Percentiles rank a stretch among this genome's conserved stretches.
These are phyloP conservation scores for Corythaixoides concolor DNA, from an alignment of 2,113 vertebrate species.

Conservation along the genomic window DNA sequence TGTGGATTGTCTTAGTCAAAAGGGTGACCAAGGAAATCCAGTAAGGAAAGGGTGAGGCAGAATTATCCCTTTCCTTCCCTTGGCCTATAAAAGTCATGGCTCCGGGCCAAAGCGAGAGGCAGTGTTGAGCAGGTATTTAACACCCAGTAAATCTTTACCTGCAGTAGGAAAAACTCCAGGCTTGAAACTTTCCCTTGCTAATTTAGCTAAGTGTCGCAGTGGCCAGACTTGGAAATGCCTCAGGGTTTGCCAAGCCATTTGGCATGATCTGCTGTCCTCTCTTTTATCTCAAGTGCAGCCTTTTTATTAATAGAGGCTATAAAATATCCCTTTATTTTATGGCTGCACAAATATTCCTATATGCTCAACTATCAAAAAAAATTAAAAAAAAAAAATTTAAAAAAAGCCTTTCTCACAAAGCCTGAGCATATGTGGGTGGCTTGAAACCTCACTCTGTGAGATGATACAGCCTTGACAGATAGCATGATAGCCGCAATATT, in stretches of 20 bases:
- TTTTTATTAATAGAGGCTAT: slow-evolving; percentile 4
- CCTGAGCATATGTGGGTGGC: not conserved
- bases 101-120: not conserved
- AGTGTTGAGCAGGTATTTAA: not conserved
- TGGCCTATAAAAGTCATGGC: not conserved
- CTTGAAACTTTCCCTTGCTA: not conserved
- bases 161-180: not conserved
- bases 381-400: not conserved
- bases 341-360: slow-evolving; percentile 1
- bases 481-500: not conserved
- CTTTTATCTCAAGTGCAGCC: slow-evolving; percentile 11
- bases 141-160: slow-evolving; percentile 35
- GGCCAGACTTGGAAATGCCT: not conserved
- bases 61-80: not conserved
- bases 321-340: slow-evolving; percentile 26
- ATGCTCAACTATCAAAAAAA: not conserved
- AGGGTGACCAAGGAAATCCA: not conserved
- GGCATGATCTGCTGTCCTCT: not conserved
- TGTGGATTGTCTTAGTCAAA: not conserved
- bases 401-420: not conserved
- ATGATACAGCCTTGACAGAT: not conserved
- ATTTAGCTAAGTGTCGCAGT: not conserved
- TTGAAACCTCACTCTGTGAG: not conserved
- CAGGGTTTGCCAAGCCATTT: slow-evolving; percentile 33
- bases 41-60: not conserved